Evolutionary conservation across 2,113 vertebrate genomes (phyloP), one percentile per base, ranked within the genome.

Genomic region (Halcyon senegalensis): DNA sequence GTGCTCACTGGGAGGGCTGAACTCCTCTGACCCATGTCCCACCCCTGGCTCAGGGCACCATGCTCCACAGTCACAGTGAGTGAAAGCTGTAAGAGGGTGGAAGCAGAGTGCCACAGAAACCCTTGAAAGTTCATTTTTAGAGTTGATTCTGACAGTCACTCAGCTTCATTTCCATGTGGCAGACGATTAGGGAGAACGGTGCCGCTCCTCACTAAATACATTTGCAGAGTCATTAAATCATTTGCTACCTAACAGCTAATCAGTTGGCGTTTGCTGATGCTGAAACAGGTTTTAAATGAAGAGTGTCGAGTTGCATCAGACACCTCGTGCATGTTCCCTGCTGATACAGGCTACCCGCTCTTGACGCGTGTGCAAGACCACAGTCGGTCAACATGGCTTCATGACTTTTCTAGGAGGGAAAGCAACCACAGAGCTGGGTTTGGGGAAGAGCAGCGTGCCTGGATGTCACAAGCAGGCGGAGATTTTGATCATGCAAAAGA

Each of bases 61-160:
- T 1, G 6, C 33, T 59, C 23, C 4, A 1, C 5, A 1, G 20
- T 0, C 4, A 1, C 5, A 1, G 20, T 0, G 3, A 73, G 28
- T 3, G 11, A 39, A 76, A 82, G 13, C 56, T 76, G 19, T 35
- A 21, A n/a, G 51, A 63, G 50, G 63, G 39, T 73, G 84, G 72
- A 68, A 83, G 68, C 59, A 85, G 25, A 64, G 23, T 20, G 30
- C 58, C 84, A 53, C 64, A 87, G n/a, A 73, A 87, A 37, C 51
- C 50, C 51, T 55, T 23, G 9, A 41, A 74, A 90, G 28, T 59
- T 93, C 24, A 17, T 39, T 70, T 77, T 64, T 77, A 70, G 46
- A 30, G n/a, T 12, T 60, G 33, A 3, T 88, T 89, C 51, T 93
- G 58, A 43, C 39, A 77, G 35, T 62, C 68, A 35, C 39, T 67